phyloP scores from a whole-genome alignment of 2,113 vertebrate genomes.

The Hypomesus transpacificus region DNA sequence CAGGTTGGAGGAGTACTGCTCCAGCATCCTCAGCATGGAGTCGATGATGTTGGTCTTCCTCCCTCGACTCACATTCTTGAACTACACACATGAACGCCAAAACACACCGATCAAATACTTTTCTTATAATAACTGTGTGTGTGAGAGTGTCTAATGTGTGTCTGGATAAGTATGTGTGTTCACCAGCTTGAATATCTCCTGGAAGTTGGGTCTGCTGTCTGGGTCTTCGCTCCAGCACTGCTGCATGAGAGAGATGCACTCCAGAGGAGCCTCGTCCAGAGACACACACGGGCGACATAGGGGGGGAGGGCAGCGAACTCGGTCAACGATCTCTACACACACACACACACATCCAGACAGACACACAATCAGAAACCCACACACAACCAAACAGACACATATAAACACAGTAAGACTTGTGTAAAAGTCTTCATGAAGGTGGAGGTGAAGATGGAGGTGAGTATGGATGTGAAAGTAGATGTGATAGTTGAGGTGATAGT shows the following conservation, averaged over 20 bases:
- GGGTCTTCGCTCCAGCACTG: not conserved
- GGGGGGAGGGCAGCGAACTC: not conserved
- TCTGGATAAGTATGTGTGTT: not conserved
- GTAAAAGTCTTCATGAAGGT: too few relatives aligned
- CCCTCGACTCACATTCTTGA: constrained; percentile 1
- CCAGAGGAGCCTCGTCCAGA: not conserved
- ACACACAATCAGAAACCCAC: not conserved
- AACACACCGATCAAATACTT: not conserved
- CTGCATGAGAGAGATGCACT: not conserved
- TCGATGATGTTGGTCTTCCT: not conserved
- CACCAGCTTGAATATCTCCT: constrained; percentile 1
- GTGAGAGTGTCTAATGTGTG: too few relatives aligned
- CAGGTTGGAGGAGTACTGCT: not conserved
- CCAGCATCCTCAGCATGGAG: too few relatives aligned
- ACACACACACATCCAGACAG: not conserved
- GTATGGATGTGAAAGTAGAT: too few relatives aligned
- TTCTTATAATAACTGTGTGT: too few relatives aligned
- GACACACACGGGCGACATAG: not conserved
- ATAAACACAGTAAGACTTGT: too few relatives aligned
- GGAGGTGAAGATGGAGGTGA: too few relatives aligned
- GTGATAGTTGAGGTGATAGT: too few relatives aligned
- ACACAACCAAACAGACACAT: not conserved
- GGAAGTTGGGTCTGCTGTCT: not conserved
- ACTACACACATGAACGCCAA: not conserved
- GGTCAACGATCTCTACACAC: not conserved